These are phyloP conservation scores for Pseudomugil gertrudae DNA, from an alignment of 2,797 vertebrate species.

Conservation along the genomic window DNA sequence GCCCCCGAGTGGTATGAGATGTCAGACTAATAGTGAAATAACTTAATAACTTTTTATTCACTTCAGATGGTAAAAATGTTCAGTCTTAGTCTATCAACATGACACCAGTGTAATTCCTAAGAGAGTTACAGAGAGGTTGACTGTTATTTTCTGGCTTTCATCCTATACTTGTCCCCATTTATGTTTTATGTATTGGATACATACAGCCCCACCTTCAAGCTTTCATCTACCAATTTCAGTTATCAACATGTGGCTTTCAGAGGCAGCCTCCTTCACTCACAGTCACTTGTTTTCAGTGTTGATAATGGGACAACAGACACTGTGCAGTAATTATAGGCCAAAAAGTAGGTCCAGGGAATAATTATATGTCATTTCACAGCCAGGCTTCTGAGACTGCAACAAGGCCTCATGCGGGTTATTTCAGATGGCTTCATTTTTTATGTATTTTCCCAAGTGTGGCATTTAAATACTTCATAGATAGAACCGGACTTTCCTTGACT, in stretches of 20 bases:
- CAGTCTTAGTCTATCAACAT: not conserved
- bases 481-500: conserved; percentile 55
- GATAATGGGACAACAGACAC: conserved; percentile 63
- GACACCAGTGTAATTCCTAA: not conserved
- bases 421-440: conserved; percentile 54
- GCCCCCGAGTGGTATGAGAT: conserved; percentile 82
- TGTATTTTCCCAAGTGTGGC: conserved; percentile 67
- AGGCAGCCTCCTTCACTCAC: not conserved
- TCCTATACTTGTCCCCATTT: not conserved
- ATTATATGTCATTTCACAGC: conserved; percentile 75
- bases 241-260: conserved; percentile 33
- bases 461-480: conserved; percentile 57
- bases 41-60: conserved; percentile 20
- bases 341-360: conserved; percentile 68
- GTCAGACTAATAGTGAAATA: conserved; percentile 43
- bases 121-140: not conserved
- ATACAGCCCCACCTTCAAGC: not conserved
- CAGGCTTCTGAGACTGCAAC: conserved; percentile 69
- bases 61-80: conserved; percentile 5
- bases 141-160: not conserved
- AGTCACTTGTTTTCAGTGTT: conserved; percentile 39
- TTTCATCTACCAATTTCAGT: conserved; percentile 10
- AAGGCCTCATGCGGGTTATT: conserved; percentile 71
- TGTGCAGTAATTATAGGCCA: conserved; percentile 76
- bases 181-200: not conserved